Evolutionary conservation across 2,797 vertebrate species (phyloP), one percentile per base, ranked within the genome.

Genomic region (Nasua narica): DNA sequence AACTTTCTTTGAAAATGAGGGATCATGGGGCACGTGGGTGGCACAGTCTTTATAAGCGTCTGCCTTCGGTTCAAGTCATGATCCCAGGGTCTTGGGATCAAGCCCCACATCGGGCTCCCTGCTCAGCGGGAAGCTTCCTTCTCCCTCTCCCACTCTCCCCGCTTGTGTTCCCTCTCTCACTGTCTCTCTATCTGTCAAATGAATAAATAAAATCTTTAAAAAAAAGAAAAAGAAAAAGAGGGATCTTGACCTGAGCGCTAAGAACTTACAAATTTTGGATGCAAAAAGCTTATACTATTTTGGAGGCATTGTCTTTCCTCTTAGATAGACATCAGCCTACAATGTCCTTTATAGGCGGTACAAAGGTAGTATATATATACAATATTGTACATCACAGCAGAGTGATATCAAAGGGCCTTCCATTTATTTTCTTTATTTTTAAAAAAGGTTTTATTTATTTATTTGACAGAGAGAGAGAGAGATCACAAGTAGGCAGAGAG

Each of bases 1-100:
- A 90, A 4, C 58, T 78, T 96, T 90, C 83, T 94, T 94, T 25
- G 76, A 74, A 95, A 95, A 89, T 74, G 56, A 58, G 56, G 50
- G 16, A 54, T 65, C 74, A 92, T 91, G 74, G 46, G 46, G 12
- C 10, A 6, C 46, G 5, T 48, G 46, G 46, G 46, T 48, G 46
- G 46, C 46, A 11, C 46, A 48, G 46, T 12, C 12, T 11, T 48
- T 48, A 48, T 48, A 48, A 48, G 46, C 46, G 46, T 11, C 46
- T 48, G 46, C 46, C 46, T 48, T 46, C 6, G 6, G 46, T 10
- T 46, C 46, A 46, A 8, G 46, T 46, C 46, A 46, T 46, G 46
- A 48, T 48, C 46, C 46, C 46, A 48, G 46, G 10, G 12, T 48
- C 10, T 11, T 48, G 46, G 46, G 46, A 48, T 48, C 46, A 11